phyloP scores from a whole-genome alignment of 2,888 invertebrate genomes.

The Lydus trimaculatus region DNA sequence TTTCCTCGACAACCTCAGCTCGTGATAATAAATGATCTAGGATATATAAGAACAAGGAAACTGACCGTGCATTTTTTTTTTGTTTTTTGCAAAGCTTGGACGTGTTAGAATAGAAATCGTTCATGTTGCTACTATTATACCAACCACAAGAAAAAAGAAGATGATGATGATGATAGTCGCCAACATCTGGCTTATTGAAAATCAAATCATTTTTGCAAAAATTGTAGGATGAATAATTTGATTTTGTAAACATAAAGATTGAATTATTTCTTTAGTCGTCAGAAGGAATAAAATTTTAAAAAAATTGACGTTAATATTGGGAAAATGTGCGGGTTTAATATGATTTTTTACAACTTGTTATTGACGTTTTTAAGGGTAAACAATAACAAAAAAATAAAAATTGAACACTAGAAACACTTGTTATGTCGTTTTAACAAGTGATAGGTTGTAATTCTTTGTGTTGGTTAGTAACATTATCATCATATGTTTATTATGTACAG shows the following conservation, averaged over 20 bases:
- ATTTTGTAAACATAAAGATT: not conserved
- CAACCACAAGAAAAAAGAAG: not conserved
- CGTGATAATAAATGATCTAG: constrained; percentile 35
- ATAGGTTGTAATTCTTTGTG: constrained; percentile 23
- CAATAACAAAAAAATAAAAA: not conserved
- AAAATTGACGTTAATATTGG: not conserved
- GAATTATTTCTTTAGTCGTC: not conserved
- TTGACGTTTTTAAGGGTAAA: not conserved
- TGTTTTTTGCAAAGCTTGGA: constrained; percentile 14
- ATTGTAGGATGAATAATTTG: not conserved
- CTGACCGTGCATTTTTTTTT: constrained; percentile 34
- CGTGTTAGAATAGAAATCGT: not conserved
- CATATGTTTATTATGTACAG: constrained; percentile 29
- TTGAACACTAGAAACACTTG: constrained; percentile 1
- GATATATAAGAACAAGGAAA: constrained; percentile 34
- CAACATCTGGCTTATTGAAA: constrained; percentile 5
- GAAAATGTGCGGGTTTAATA: not conserved
- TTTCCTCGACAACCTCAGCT: constrained; percentile 27
- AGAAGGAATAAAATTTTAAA: not conserved
- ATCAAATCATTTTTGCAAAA: not conserved
- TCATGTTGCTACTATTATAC: not conserved
- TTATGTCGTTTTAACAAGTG: constrained; percentile 23
- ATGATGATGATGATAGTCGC: too few species aligned
- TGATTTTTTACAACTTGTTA: not conserved
- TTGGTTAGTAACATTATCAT: constrained; percentile 22